Evolutionary conservation across 2,888 invertebrate species (phyloP).

Genomic region (Pteria penguin): DNA sequence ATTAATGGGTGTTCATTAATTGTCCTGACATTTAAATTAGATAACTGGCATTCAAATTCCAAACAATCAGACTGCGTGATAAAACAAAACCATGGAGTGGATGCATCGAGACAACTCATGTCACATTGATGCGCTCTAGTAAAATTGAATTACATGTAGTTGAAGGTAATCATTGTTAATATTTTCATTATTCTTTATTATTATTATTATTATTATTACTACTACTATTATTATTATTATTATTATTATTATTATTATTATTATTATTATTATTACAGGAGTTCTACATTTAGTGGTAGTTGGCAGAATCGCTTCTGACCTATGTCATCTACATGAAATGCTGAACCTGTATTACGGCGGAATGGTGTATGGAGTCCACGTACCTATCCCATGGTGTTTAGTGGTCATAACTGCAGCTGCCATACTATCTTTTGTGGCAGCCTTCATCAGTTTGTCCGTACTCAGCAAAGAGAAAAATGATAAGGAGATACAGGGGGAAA

Average conservation of each 20-base stretch:
- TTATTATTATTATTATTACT: no score
- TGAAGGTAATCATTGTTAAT: no score
- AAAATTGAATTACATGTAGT: no score
- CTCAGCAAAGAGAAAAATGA: not conserved
- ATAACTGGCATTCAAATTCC: no score
- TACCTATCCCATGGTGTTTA: slow-evolving; percentile 24
- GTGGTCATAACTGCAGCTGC: slow-evolving; percentile 4
- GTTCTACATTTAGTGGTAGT: slow-evolving; percentile 13
- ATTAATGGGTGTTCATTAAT: no score
- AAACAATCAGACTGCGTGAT: no score
- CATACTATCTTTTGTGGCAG: not conserved
- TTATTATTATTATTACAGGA: not conserved
- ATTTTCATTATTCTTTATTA: no score
- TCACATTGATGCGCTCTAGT: no score
- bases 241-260: not conserved
- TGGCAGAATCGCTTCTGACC: slow-evolving; percentile 6
- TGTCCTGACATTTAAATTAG: no score
- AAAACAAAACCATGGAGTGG: no score
- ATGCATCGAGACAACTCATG: no score
- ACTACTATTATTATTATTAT: not conserved
- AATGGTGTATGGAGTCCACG: slow-evolving; percentile 15
- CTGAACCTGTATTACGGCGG: slow-evolving; percentile 18
- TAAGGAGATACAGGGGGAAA: no score
- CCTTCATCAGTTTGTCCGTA: not conserved
- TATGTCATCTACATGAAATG: slow-evolving; percentile 8